Conservation (phyloP, 2,113 vertebrate species). For the Anarhynchus alexandrinus region DNA sequence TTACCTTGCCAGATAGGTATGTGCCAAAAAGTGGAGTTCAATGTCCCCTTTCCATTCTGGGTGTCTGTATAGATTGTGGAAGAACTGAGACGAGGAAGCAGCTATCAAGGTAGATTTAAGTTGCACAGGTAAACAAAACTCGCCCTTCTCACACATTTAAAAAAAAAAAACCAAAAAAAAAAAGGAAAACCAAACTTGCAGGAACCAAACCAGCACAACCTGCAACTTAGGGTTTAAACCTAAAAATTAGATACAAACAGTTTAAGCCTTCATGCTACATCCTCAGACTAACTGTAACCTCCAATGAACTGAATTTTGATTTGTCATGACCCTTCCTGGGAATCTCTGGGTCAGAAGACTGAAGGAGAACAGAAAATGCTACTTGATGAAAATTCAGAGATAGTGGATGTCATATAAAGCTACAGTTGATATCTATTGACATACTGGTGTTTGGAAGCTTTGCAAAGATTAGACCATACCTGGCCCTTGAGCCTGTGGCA, state of each 20-base stretch:
- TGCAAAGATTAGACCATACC: slow-evolving; percentile 59
- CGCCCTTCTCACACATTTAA: background rate
- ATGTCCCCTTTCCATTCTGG: background rate
- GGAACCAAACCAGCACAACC: background rate
- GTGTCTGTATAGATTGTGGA: background rate
- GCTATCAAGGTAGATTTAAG: background rate
- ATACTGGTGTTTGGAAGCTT: slow-evolving; percentile 25
- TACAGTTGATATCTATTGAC: slow-evolving; percentile 41
- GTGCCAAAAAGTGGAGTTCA: background rate
- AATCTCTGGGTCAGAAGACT: background rate
- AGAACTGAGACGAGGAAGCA: background rate
- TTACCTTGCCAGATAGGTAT: background rate
- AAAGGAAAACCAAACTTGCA: background rate
- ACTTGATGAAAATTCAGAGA: background rate
- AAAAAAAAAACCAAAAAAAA: background rate
- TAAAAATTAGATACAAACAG: background rate
- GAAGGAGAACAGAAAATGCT: background rate
- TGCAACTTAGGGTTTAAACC: background rate
- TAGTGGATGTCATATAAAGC: background rate
- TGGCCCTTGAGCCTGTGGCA: slow-evolving; percentile 60
- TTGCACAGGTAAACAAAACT: background rate
- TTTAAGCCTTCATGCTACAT: background rate
- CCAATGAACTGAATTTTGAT: background rate
- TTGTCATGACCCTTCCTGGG: background rate
- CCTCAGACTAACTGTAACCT: background rate